Percentiles rank a stretch among this genome's conserved stretches.
Evolutionary conservation across 2,797 vertebrate species (phyloP).

Genomic region (Vespertilio murinus): DNA sequence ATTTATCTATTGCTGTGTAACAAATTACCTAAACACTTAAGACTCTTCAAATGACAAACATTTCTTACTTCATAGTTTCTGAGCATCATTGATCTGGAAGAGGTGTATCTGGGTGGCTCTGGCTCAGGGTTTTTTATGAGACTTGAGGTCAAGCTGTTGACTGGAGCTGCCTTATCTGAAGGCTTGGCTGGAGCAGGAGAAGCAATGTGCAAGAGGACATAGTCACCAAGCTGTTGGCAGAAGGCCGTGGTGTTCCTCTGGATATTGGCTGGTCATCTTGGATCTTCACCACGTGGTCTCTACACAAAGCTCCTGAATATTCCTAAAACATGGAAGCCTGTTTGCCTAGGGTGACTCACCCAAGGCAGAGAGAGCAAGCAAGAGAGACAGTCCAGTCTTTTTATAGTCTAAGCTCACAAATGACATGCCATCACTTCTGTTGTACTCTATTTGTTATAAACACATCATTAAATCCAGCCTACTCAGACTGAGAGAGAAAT

Average conservation of each 20-base stretch:
- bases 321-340: not conserved
- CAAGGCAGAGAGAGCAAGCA: not conserved
- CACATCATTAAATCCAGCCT: not conserved
- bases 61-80: not conserved
- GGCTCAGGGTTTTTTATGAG: not conserved
- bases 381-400: not conserved
- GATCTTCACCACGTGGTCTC: not conserved
- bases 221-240: not conserved
- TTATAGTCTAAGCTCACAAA: not conserved
- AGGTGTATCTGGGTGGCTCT: not conserved
- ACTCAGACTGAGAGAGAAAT: not conserved
- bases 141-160: not conserved
- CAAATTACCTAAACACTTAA: not conserved
- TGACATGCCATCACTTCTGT: not conserved
- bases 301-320: not conserved
- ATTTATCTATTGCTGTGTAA: not conserved
- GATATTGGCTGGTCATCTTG: not conserved
- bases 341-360: not conserved
- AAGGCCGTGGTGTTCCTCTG: not conserved
- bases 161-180: not conserved
- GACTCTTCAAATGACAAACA: not conserved
- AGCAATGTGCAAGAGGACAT: not conserved
- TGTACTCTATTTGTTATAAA: not conserved
- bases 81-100: not conserved
- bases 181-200: not conserved